Conservation (phyloP, 2,113 vertebrate genomes). For the Callopanchax toddi region DNA sequence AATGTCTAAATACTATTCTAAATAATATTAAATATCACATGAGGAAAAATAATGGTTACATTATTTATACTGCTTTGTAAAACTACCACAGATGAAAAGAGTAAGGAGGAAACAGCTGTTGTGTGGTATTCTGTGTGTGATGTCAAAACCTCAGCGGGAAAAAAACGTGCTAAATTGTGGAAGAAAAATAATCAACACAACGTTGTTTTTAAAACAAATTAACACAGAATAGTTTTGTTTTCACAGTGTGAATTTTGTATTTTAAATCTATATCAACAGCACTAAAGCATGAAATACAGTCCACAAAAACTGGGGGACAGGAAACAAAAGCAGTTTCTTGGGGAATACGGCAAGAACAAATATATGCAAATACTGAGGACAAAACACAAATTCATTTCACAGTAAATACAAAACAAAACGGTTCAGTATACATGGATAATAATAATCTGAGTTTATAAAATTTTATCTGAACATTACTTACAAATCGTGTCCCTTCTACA, state of each 20-base stretch:
- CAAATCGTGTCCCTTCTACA: constrained; percentile 50
- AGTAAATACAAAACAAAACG: constrained; percentile 86
- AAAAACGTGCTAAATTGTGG: constrained; percentile 54
- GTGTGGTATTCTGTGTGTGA: constrained; percentile 29
- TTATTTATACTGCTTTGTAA: constrained; percentile 52
- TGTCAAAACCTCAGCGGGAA: constrained; percentile 33
- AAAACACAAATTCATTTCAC: constrained; percentile 81
- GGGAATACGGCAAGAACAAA: constrained; percentile 39
- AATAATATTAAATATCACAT: constrained; percentile 78
- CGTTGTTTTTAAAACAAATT: constrained; percentile 31
- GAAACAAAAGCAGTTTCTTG: constrained; percentile 46
- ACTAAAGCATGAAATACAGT: constrained; percentile 47
- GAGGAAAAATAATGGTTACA: constrained; percentile 63
- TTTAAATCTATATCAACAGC: constrained; percentile 35
- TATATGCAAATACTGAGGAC: constrained; percentile 78
- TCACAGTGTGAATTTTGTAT: constrained; percentile 68
- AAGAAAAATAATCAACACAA: constrained; percentile 34
- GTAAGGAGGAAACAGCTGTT: constrained; percentile 26
- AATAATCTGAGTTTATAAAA: constrained; percentile 71
- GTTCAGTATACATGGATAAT: constrained; percentile 74
- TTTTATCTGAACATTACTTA: constrained; percentile 58
- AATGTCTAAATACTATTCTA: constrained; percentile 66
- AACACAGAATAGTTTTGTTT: constrained; percentile 58
- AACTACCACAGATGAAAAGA: constrained; percentile 63
- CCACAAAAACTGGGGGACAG: constrained; percentile 37